Conservation (phyloP, 2,888 invertebrate genomes). For the Resseliella maxima region DNA sequence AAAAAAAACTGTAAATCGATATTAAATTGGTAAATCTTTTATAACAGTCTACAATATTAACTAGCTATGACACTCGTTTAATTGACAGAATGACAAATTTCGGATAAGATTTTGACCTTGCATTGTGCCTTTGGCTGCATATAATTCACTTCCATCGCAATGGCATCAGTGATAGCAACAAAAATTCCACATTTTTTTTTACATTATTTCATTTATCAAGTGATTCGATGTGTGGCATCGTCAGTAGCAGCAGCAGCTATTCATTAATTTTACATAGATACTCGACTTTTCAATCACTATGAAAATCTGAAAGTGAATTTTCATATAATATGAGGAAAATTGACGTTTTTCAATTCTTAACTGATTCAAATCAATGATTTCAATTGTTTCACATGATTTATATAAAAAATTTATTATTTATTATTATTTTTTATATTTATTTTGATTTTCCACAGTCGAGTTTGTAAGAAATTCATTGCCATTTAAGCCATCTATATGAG, state of each 20-base stretch:
- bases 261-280: constrained; percentile 2
- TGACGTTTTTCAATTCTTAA: too few relatives aligned
- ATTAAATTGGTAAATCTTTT: not conserved
- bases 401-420: too few relatives aligned
- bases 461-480: too few relatives aligned
- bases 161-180: not conserved
- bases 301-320: too few relatives aligned
- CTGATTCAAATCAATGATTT: too few relatives aligned
- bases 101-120: not conserved
- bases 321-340: too few relatives aligned
- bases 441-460: too few relatives aligned
- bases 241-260: not conserved
- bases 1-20: not conserved
- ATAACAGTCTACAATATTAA: not conserved
- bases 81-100: constrained; percentile 39
- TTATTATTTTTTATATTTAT: too few relatives aligned
- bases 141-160: not conserved
- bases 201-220: not conserved
- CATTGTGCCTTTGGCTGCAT: not conserved
- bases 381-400: too few relatives aligned
- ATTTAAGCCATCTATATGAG: too few relatives aligned
- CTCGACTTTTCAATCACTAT: too few relatives aligned
- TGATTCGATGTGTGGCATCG: not conserved
- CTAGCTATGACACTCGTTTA: not conserved
- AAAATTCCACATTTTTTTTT: not conserved